Conservation (phyloP, 2,888 invertebrate species). For the Allacma fusca region DNA sequence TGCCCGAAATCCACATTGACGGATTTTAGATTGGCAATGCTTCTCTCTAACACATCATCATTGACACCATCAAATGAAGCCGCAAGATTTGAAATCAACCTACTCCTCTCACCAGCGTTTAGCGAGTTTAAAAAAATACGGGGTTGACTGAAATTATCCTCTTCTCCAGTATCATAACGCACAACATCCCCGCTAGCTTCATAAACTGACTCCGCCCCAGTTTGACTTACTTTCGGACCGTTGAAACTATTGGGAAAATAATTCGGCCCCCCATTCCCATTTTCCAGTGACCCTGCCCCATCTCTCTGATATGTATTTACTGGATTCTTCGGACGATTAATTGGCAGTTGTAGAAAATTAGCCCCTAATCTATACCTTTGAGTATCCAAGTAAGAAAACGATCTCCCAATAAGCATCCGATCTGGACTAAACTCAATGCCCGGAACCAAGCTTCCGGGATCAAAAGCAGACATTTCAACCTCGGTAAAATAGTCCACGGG, state of each 20-base stretch:
- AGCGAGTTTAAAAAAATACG: slow-evolving; percentile 71
- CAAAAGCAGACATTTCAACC: slow-evolving; percentile 68
- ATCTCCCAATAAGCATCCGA: slow-evolving; percentile 72
- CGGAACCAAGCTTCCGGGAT: slow-evolving; percentile 66
- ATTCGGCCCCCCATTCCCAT: slow-evolving; percentile 85
- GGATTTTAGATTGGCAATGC: not conserved
- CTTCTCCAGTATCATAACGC: slow-evolving; percentile 77
- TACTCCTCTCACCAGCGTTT: not conserved
- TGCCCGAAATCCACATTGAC: not conserved
- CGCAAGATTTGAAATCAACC: not conserved
- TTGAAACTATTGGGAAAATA: slow-evolving; percentile 87
- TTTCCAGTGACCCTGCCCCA: slow-evolving; percentile 74
- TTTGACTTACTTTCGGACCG: slow-evolving; percentile 79
- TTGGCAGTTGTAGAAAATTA: slow-evolving; percentile 91
- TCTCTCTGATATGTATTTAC: slow-evolving; percentile 85
- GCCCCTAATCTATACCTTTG: slow-evolving; percentile 90
- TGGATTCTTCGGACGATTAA: slow-evolving; percentile 83
- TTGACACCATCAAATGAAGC: not conserved
- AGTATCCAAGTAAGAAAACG: slow-evolving; percentile 91
- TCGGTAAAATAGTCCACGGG: slow-evolving; percentile 68
- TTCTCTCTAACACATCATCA: not conserved
- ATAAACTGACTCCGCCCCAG: slow-evolving; percentile 72
- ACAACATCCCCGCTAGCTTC: slow-evolving; percentile 75
- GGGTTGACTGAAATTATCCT: slow-evolving; percentile 90
- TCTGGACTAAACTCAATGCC: slow-evolving; percentile 69